phyloP scores from a whole-genome alignment of 2,797 vertebrate species.

The Amniataba percoides region DNA sequence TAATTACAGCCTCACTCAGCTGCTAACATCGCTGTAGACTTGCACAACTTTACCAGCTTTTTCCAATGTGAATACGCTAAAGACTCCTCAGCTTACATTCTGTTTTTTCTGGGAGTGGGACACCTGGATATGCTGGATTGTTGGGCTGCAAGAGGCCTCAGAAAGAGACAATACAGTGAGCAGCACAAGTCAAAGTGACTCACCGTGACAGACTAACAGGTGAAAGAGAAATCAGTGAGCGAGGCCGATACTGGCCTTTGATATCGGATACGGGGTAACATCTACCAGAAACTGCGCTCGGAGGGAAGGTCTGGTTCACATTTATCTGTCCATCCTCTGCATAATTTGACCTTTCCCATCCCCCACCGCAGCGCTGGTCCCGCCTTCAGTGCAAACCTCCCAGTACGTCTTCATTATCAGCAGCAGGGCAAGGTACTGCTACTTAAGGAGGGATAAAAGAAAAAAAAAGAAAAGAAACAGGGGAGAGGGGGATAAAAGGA shows the following conservation, averaged over 20 bases:
- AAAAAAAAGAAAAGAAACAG: slow-evolving; percentile 18
- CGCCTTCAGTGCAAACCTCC: slow-evolving; percentile 61
- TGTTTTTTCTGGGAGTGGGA: not conserved
- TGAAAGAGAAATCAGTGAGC: not conserved
- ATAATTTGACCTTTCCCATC: slow-evolving; percentile 61
- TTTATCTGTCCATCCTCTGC: slow-evolving; percentile 56
- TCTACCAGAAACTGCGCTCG: not conserved
- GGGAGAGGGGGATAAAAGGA: slow-evolving; percentile 14
- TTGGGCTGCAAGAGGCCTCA: not conserved
- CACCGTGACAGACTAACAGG: not conserved
- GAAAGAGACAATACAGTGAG: not conserved
- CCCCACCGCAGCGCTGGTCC: slow-evolving; percentile 46
- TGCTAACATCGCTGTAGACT: not conserved
- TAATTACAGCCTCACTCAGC: not conserved
- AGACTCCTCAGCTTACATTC: not conserved
- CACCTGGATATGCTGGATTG: not conserved
- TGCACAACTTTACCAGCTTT: not conserved
- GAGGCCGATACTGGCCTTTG: not conserved
- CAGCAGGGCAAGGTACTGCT: slow-evolving; percentile 58
- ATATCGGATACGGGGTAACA: not conserved
- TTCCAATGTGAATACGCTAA: not conserved
- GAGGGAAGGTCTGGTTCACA: slow-evolving; percentile 53
- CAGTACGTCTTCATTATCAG: slow-evolving; percentile 67
- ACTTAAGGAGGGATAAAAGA: slow-evolving; percentile 46
- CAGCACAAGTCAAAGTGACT: not conserved